These are phyloP conservation scores for Chymomyza fuscimana DNA, from an alignment of 2,888 invertebrate genomes.

Conservation along the genomic window DNA sequence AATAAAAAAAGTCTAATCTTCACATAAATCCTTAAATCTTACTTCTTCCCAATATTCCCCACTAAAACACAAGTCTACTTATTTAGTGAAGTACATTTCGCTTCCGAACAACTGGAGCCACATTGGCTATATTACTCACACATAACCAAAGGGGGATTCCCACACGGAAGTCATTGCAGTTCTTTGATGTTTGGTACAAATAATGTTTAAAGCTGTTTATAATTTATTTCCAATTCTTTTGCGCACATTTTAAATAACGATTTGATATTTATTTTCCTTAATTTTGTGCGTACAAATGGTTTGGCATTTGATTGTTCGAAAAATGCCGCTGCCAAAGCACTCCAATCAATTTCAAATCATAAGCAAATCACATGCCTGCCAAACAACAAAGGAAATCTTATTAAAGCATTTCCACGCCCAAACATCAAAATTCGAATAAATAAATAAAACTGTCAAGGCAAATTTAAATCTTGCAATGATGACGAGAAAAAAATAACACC, in stretches of 20 bases:
- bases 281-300: conserved; percentile 25
- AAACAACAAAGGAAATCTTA: conserved; percentile 61
- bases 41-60: too few relatives aligned
- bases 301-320: conserved; percentile 12
- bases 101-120: too few relatives aligned
- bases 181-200: not conserved
- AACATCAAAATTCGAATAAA: not conserved
- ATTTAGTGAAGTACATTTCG: too few relatives aligned
- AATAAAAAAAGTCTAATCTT: too few relatives aligned
- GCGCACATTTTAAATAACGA: not conserved
- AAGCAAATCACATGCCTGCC: conserved; percentile 48
- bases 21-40: too few relatives aligned
- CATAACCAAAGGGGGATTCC: too few relatives aligned
- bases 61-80: too few relatives aligned
- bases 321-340: conserved; percentile 9
- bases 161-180: too few relatives aligned
- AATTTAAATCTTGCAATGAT: conserved; percentile 60
- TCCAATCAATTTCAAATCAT: conserved; percentile 34
- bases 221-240: not conserved
- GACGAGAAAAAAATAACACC: conserved; percentile 56
- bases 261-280: not conserved
- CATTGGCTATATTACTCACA: too few relatives aligned
- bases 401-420: conserved; percentile 35
- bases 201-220: not conserved
- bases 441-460: conserved; percentile 32